These are phyloP conservation scores for Hirundichthys speculiger DNA, from an alignment of 2,113 vertebrate genomes.

Conservation along the genomic window DNA sequence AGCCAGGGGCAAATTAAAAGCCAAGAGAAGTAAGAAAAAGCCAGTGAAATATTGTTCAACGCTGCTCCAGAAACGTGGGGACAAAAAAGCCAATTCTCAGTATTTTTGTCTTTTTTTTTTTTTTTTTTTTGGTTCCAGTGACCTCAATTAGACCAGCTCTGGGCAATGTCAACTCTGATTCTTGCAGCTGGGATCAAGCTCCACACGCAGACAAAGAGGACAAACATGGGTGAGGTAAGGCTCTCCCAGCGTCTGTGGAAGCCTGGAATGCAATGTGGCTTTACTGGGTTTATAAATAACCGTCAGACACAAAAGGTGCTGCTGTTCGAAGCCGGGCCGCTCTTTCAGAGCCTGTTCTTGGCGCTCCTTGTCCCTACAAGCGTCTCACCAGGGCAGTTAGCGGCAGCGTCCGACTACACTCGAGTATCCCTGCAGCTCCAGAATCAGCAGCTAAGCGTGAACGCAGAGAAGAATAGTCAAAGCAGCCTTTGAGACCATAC, in stretches of 20 bases:
- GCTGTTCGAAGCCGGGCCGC: constrained; percentile 62
- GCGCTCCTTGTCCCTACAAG: constrained; percentile 31
- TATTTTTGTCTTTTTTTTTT: neutral
- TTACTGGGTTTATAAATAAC: constrained; percentile 80
- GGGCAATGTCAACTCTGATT: constrained; percentile 15
- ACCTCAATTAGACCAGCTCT: neutral
- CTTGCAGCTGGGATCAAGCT: constrained; percentile 18
- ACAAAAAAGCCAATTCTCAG: neutral
- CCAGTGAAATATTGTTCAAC: constrained; percentile 2
- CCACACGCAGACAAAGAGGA: constrained; percentile 67
- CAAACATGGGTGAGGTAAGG: constrained; percentile 66
- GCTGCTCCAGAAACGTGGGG: neutral
- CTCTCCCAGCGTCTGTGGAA: constrained; percentile 50
- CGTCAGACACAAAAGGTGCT: constrained; percentile 76
- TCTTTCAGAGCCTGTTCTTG: constrained; percentile 31
- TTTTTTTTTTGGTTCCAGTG: neutral
- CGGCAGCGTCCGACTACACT: constrained; percentile 3
- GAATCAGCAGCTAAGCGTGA: constrained; percentile 19
- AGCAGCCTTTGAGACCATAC: constrained; percentile 31
- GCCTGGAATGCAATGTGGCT: constrained; percentile 72
- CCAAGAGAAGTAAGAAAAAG: neutral
- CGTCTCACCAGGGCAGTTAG: constrained; percentile 46
- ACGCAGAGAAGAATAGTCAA: constrained; percentile 38
- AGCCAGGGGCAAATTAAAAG: constrained; percentile 36
- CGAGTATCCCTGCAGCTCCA: constrained; percentile 16